Conservation (phyloP, 64 coral and sea anemone genomes). For the Porites lutea region DNA sequence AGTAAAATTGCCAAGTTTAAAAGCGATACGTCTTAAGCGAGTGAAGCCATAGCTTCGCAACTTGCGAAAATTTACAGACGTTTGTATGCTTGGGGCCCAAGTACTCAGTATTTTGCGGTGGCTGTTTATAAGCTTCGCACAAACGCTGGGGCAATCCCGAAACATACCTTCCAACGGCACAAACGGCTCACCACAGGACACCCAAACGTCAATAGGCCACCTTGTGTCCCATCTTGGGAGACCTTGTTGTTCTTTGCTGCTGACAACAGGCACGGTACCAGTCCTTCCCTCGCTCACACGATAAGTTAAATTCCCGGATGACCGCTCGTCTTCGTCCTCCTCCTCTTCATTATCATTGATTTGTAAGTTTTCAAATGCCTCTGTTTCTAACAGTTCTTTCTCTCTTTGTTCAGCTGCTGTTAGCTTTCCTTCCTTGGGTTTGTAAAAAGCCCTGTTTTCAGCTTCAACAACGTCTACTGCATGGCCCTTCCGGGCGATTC, state of each 20-base stretch:
- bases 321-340: not conserved
- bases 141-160: not conserved
- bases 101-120: no score
- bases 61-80: no score
- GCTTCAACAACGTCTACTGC: slow-evolving; percentile 88
- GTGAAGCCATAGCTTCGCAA: no score
- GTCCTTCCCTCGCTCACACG: slow-evolving; percentile 76
- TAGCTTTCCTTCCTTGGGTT: not conserved
- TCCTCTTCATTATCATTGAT: not conserved
- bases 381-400: slow-evolving; percentile 27
- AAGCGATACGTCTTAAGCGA: no score
- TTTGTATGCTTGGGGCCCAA: no score
- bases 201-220: slow-evolving; percentile 93
- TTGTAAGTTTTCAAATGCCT: slow-evolving; percentile 16
- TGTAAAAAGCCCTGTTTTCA: slow-evolving; percentile 67
- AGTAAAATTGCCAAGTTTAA: no score
- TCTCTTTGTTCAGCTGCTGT: not conserved
- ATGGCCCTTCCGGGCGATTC: slow-evolving; percentile 38
- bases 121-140: not conserved
- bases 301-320: slow-evolving; percentile 71
- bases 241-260: slow-evolving; percentile 36
- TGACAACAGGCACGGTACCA: slow-evolving; percentile 43
- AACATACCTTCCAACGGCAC: slow-evolving; percentile 87
- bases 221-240: slow-evolving; percentile 86
- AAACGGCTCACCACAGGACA: slow-evolving; percentile 99